Percentiles rank a stretch among this genome's conserved stretches.
These are phyloP conservation scores for Callaeas wilsoni DNA, from an alignment of 2,113 vertebrate species.

Conservation along the genomic window DNA sequence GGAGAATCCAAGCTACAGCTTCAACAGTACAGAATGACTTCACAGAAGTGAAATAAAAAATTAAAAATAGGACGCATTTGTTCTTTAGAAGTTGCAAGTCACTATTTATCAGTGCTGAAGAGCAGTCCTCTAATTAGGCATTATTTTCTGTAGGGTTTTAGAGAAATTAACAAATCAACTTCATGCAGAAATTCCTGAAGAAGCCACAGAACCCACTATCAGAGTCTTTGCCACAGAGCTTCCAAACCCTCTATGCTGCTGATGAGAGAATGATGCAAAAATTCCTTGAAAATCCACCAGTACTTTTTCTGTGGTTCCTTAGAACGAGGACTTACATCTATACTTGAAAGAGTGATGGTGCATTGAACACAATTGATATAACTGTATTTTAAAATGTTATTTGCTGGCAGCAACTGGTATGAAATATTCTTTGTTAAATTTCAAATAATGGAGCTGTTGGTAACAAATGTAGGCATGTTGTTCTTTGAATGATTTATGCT, in stretches of 20 bases:
- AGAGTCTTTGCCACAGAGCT: background rate
- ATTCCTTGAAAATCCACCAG: background rate
- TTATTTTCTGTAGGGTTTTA: background rate
- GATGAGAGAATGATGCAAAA: background rate
- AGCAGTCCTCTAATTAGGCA: background rate
- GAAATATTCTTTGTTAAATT: background rate
- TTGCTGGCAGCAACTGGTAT: background rate
- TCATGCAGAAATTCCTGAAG: background rate
- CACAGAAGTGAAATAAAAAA: background rate
- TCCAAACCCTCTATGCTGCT: background rate
- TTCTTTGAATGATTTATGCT: background rate
- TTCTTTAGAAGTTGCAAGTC: background rate
- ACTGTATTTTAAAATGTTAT: background rate
- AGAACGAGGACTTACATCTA: background rate
- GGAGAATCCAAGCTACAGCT: background rate
- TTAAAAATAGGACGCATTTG: background rate
- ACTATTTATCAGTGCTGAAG: background rate
- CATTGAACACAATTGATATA: background rate
- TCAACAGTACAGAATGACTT: background rate
- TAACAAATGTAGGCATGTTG: background rate
- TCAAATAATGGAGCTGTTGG: background rate
- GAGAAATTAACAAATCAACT: background rate
- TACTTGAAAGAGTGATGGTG: background rate
- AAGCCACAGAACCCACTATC: background rate
- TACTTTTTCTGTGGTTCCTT: background rate